Percentiles rank a stretch among this genome's conserved stretches.
These are phyloP conservation scores for Baccha elongata DNA, from an alignment of 2,888 invertebrate genomes.

Conservation along the genomic window DNA sequence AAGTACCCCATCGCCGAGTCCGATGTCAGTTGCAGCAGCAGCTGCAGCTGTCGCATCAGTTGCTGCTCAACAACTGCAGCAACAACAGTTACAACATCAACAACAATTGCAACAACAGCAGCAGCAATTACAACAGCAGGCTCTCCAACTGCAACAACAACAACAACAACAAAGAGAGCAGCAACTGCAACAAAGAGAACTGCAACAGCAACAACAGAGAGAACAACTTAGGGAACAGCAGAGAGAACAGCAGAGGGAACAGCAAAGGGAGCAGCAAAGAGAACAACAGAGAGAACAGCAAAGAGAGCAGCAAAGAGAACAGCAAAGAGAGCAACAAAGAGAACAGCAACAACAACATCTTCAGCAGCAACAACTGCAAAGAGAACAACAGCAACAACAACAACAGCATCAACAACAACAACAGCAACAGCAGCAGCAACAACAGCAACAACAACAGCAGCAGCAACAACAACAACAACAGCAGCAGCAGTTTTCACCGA, in stretches of 20 bases:
- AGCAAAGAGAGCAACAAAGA: constrained; percentile 77
- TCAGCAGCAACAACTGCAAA: constrained; percentile 76
- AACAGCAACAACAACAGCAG: constrained; percentile 81
- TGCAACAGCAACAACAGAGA: constrained; percentile 78
- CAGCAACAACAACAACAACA: constrained; percentile 78
- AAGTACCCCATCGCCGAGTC: constrained; percentile 80
- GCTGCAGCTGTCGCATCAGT: constrained; percentile 72
- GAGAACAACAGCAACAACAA: constrained; percentile 79
- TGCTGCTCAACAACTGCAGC: constrained; percentile 73
- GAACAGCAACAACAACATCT: constrained; percentile 75
- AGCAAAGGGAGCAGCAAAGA: constrained; percentile 83
- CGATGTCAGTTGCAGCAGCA: constrained; percentile 78
- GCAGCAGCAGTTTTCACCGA: constrained; percentile 82
- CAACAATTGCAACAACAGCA: constrained; percentile 76
- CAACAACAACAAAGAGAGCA: constrained; percentile 73
- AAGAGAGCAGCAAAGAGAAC: constrained; percentile 76
- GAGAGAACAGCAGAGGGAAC: constrained; percentile 80
- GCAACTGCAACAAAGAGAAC: constrained; percentile 80
- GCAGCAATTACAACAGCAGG: constrained; percentile 76
- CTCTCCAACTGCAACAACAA: constrained; percentile 53
- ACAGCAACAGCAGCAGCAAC: constrained; percentile 76
- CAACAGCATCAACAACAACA: constrained; percentile 75
- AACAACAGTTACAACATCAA: constrained; percentile 75
- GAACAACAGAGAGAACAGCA: constrained; percentile 76
- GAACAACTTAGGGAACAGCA: constrained; percentile 80